Base-by-base conservation (phyloP, 1,140 invertebrate species). In the Drosophila orena region DNA sequence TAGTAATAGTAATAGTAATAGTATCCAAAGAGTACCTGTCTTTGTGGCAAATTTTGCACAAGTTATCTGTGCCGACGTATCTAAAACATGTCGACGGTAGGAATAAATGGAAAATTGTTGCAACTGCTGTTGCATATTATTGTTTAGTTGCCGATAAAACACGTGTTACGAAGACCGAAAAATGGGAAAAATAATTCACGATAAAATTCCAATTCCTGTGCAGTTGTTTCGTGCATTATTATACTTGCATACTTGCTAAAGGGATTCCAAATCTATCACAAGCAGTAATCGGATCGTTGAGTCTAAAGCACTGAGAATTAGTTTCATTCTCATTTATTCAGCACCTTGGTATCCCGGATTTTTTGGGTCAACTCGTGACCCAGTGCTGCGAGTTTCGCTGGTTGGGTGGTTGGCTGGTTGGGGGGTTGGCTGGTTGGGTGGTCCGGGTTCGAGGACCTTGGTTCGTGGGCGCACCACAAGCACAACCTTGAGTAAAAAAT, bases 401-500 rank as follows among this genome's bases (percentile, higher is more conserved):
- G 37, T 22, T 20, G n/a, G n/a, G n/a, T n/a, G n/a, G n/a, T n/a
- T n/a, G n/a, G n/a, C n/a, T n/a, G n/a, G n/a, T n/a, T n/a, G n/a
- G n/a, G n/a, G n/a, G n/a, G n/a, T n/a, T n/a, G n/a, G n/a, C n/a
- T n/a, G n/a, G n/a, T n/a, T n/a, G 10, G 38, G 42, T 11, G 10
- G n/a, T 7, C 37, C 14, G 24, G 62, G 22, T 44, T 38, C 24
- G 43, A 24, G 27, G 38, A 24, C 62, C 57, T 65, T 65, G 37
- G 42, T 46, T 54, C 15, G 50, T 50, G 66, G 66, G 24, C 35
- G 22, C 62, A 77, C 55, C 38, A 52, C 64, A 20, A 34, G 42
- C 40, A 49, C 79, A 88, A 61, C 85, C 84, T 89, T 89, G 84
- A 89, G 84, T 89, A 72, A 75, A 84, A 89, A 89, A 89, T 89